A percentile compares a stretch with the other conserved stretches of the same genome.
These are phyloP conservation scores for Lasioglossum pauxillum DNA, from an alignment of 2,888 invertebrate genomes.

Conservation along the genomic window DNA sequence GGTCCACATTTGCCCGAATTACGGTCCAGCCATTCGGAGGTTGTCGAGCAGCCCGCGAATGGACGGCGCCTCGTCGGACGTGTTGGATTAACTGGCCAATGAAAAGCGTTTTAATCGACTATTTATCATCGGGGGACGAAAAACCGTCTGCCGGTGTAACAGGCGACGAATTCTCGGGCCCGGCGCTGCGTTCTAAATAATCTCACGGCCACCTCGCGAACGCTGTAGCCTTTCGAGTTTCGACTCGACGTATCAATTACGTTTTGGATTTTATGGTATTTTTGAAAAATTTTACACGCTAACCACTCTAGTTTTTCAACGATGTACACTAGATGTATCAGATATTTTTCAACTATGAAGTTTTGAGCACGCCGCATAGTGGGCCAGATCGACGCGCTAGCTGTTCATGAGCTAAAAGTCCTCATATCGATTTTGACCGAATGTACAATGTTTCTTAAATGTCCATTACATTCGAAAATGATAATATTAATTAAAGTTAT, in stretches of 20 bases:
- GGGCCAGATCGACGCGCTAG: too few species aligned
- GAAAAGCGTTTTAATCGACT: neutral
- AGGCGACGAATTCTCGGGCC: neutral
- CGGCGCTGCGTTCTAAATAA: neutral
- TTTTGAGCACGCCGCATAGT: too few species aligned
- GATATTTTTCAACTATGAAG: too few species aligned
- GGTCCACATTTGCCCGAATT: neutral
- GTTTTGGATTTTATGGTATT: too few species aligned
- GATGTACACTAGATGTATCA: too few species aligned
- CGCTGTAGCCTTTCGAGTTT: neutral
- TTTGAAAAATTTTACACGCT: too few species aligned
- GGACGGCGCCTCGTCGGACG: neutral
- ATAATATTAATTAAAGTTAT: too few species aligned
- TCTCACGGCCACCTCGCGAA: neutral
- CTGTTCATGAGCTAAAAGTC: too few species aligned
- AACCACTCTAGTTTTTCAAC: too few species aligned
- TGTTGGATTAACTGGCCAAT: neutral
- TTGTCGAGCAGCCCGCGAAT: neutral
- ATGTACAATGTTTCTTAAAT: too few species aligned
- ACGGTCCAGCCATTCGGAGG: neutral
- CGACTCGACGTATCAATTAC: neutral
- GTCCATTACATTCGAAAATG: too few species aligned
- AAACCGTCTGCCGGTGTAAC: neutral
- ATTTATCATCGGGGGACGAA: neutral
- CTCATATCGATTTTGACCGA: too few species aligned